A percentile compares a stretch with the other conserved stretches of the same genome.
Conservation (phyloP, 2,888 invertebrate species). For the Drymonia ruficornis region DNA sequence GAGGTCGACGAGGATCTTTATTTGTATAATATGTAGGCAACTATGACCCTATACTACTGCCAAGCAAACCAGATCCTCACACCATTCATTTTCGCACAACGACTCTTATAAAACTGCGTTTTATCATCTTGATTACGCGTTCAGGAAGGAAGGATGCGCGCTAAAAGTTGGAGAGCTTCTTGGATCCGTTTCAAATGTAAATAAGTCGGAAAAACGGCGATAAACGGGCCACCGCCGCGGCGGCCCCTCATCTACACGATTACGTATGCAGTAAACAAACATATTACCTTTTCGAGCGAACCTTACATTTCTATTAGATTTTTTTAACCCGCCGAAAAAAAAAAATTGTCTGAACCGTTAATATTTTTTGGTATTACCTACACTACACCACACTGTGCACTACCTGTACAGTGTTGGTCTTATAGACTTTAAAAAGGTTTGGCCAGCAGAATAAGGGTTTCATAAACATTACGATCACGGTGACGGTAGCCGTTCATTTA, state of each 20-base stretch:
- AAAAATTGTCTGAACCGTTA: no score
- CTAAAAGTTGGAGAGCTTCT: conserved; percentile 33
- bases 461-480: no score
- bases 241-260: conserved; percentile 33
- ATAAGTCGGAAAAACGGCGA: conserved; percentile 58
- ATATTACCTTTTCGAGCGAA: conserved; percentile 54
- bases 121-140: conserved; percentile 34
- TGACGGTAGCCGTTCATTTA: neutral
- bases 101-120: conserved; percentile 1
- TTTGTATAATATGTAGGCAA: no score
- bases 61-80: no score
- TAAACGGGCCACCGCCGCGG: conserved; percentile 44
- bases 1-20: no score
- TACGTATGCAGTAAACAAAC: conserved; percentile 64
- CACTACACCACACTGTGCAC: no score
- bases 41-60: no score
- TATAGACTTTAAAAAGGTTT: no score
- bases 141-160: conserved; percentile 38
- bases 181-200: conserved; percentile 53
- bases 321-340: conserved; percentile 27
- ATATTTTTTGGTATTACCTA: no score
- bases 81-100: neutral
- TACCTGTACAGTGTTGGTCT: no score
- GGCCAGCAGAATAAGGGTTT: no score
- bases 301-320: conserved; percentile 44